A percentile compares a stretch with the other conserved stretches of the same genome.
Evolutionary conservation across 2,113 vertebrate species (phyloP).

Genomic region (Heliornis fulica): DNA sequence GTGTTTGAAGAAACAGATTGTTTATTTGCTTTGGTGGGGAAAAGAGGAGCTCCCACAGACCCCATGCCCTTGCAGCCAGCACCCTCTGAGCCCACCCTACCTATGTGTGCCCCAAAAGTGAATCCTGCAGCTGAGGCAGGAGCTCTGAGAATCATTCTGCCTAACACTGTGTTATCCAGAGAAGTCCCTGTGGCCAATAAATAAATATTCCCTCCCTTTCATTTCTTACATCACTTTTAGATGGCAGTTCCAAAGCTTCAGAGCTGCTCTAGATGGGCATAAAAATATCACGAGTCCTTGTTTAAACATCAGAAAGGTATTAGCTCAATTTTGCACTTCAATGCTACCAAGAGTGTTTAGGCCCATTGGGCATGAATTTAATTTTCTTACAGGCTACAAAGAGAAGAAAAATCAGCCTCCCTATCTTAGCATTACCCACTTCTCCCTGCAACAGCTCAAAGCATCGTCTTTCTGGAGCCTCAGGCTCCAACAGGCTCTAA

Average conservation of each 20-base stretch:
- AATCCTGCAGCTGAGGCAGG: neutral
- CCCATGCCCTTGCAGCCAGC: neutral
- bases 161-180: neutral
- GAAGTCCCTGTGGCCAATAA: neutral
- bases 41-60: neutral
- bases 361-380: conserved; percentile 65
- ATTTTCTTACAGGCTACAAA: conserved; percentile 55
- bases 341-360: conserved; percentile 31
- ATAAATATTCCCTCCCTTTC: neutral
- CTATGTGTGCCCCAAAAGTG: neutral
- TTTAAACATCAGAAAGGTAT: conserved; percentile 62
- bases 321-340: conserved; percentile 65
- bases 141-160: neutral
- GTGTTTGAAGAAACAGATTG: neutral
- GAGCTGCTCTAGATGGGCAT: neutral
- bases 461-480: neutral
- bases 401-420: neutral
- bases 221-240: neutral
- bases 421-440: neutral
- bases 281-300: conserved; percentile 24
- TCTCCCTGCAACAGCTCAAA: neutral
- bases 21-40: neutral
- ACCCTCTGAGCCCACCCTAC: neutral
- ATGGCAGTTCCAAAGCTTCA: neutral
- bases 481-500: neutral